Evolutionary conservation across 2,113 vertebrate species (phyloP).

Genomic region (Mugil cephalus): DNA sequence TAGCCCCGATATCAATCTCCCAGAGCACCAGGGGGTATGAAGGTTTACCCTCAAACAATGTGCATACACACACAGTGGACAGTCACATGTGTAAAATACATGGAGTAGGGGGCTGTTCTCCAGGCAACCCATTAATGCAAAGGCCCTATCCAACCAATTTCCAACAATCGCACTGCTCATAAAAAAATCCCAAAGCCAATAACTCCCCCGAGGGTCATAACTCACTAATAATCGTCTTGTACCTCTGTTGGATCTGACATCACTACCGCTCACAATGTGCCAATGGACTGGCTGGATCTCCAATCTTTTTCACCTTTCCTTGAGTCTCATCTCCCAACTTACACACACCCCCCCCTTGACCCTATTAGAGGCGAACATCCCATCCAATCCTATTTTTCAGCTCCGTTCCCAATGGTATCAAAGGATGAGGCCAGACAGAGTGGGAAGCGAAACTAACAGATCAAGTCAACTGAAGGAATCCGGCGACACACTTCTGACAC

Average conservation of each 20-base stretch:
- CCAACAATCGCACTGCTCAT: constrained; percentile 38
- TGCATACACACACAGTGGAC: constrained; percentile 6
- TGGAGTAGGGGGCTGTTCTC: constrained; percentile 25
- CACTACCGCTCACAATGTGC: constrained; percentile 12
- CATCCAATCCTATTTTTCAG: constrained; percentile 19
- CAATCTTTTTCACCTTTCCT: constrained; percentile 41
- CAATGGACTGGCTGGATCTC: constrained; percentile 18
- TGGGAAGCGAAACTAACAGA: constrained; percentile 22
- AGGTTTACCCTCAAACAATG: constrained; percentile 25
- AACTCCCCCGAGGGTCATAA: constrained; percentile 54
- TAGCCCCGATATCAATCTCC: constrained; percentile 58
- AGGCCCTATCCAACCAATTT: constrained; percentile 58
- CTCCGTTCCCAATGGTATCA: background rate
- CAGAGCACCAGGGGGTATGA: constrained; percentile 32
- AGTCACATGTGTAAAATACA: constrained; percentile 5
- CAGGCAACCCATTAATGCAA: constrained; percentile 39
- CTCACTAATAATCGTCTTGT: constrained; percentile 53
- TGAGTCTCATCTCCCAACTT: constrained; percentile 23
- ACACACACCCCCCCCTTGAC: background rate
- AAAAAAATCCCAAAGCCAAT: constrained; percentile 56
- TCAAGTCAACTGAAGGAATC: constrained; percentile 40
- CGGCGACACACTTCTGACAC: constrained; percentile 39
- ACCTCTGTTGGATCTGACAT: constrained; percentile 40
- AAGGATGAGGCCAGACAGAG: constrained; percentile 13
- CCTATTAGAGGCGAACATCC: constrained; percentile 25